phyloP scores from a whole-genome alignment of 2,113 vertebrate genomes.

The Xyrauchen texanus region DNA sequence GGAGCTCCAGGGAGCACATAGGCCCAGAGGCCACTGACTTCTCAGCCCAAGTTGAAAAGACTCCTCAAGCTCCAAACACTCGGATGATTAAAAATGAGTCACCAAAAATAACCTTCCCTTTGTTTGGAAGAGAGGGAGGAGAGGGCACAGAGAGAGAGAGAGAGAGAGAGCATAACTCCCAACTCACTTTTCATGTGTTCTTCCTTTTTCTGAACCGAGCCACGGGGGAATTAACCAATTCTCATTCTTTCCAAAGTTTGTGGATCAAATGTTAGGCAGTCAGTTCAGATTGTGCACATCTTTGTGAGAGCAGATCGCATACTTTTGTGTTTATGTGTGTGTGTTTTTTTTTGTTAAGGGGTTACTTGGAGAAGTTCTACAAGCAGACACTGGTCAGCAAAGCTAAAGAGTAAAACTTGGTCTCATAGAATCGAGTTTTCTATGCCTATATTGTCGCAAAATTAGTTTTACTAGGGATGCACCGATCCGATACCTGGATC shows the following conservation, averaged over 20 bases:
- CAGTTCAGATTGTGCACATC: constrained; percentile 29
- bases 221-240: constrained; percentile 43
- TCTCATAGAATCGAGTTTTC: too few relatives aligned
- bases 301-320: not conserved
- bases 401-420: too few relatives aligned
- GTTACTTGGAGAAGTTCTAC: too few relatives aligned
- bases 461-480: too few relatives aligned
- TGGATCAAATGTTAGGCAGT: constrained; percentile 41
- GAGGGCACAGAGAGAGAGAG: constrained; percentile 3
- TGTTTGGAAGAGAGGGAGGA: constrained; percentile 45
- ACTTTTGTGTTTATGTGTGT: not conserved
- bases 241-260: constrained; percentile 42
- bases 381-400: too few relatives aligned
- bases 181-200: constrained; percentile 33
- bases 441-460: too few relatives aligned
- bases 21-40: not conserved
- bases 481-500: too few relatives aligned
- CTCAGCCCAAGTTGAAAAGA: constrained; percentile 38
- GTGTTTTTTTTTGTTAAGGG: too few relatives aligned
- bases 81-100: constrained; percentile 46
- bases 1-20: not conserved
- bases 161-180: constrained; percentile 31
- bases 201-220: constrained; percentile 4
- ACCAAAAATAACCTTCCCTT: constrained; percentile 48
- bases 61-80: constrained; percentile 49